Percentiles rank a stretch among this genome's conserved stretches.
These are phyloP conservation scores for Cirrhinus molitorella DNA, from an alignment of 2,797 vertebrate species.

Conservation along the genomic window DNA sequence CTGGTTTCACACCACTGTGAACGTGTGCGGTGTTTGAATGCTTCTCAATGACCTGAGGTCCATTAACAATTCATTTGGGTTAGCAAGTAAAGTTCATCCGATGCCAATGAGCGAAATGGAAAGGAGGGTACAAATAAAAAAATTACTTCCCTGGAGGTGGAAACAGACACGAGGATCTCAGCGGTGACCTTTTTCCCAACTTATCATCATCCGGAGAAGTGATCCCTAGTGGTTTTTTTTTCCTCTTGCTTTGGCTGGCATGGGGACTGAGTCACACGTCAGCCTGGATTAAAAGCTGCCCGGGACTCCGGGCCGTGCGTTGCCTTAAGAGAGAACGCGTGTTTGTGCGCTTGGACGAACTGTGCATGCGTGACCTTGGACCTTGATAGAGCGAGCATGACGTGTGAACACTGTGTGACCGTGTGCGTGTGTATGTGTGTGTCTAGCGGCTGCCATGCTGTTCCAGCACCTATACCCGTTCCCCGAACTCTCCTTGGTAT, in stretches of 20 bases:
- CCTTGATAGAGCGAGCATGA: slow-evolving; percentile 35
- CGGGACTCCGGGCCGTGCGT: slow-evolving; percentile 37
- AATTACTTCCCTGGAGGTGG: slow-evolving; percentile 67
- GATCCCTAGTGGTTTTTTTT: slow-evolving; percentile 66
- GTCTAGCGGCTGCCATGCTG: background rate
- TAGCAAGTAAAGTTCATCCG: slow-evolving; percentile 61
- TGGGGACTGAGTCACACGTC: slow-evolving; percentile 84
- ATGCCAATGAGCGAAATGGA: slow-evolving; percentile 54
- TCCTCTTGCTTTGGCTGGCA: slow-evolving; percentile 78
- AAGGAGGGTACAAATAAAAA: slow-evolving; percentile 58
- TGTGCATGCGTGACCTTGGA: slow-evolving; percentile 38
- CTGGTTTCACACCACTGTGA: slow-evolving; percentile 50
- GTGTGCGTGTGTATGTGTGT: slow-evolving; percentile 39
- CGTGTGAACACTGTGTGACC: slow-evolving; percentile 16
- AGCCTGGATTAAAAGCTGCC: slow-evolving; percentile 81
- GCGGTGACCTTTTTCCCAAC: slow-evolving; percentile 74
- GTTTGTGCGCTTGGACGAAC: slow-evolving; percentile 25
- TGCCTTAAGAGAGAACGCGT: slow-evolving; percentile 52
- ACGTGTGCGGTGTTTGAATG: slow-evolving; percentile 54
- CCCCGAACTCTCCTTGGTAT: slow-evolving; percentile 12
- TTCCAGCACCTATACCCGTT: slow-evolving; percentile 6
- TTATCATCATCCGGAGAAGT: slow-evolving; percentile 80
- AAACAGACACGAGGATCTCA: slow-evolving; percentile 74
- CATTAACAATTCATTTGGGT: slow-evolving; percentile 62
- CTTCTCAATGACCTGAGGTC: slow-evolving; percentile 39